Evolutionary conservation across 2,113 vertebrate species (phyloP), one percentile per base, ranked within the genome.

Genomic region (Riparia riparia): DNA sequence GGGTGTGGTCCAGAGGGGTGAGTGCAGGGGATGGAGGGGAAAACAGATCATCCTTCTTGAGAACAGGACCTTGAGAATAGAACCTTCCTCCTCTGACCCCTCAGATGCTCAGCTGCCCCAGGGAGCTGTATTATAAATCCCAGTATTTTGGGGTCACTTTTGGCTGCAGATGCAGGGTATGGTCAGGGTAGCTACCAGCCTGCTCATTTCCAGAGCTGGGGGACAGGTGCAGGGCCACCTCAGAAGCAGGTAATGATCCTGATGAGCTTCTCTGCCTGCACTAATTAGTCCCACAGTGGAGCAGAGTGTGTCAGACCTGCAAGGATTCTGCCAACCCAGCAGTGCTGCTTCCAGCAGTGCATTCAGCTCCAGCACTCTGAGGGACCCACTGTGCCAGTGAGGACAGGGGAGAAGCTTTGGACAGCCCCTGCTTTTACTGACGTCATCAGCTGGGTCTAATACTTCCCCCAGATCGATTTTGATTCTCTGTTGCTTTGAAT

Each of bases 231-330:
- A 50, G 53, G 21, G 18, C 31, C 20, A 57, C 53, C 41, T 34
- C 14, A 5, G 57, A 17, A 49, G 57, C 71, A 26, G 41, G 26
- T 14, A 32, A 65, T 9, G 21, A n/a, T 41, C 54, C 69, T 73
- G 78, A 73, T 51, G 54, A 81, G 8, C 68, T 83, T 14, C 60
- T 79, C 71, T 71, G 61, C 71, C 44, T 50, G 54, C 5, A 8
- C 58, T 87, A 47, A 73, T 81, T 32, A 84, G 41, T 42, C 22
- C 41, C 8, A 7, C 37, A 29, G 61, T 1, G 10, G 70, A 74
- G 70, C 8, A 5, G 85, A 65, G 61, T 3, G 1, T 5, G 42
- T 70, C n/a, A 61, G 25, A 39, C 51, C 6, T 0, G 2, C 32
- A 45, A 37, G 28, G 1, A 4, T n/a, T 24, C 17, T 17, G 47